Base-by-base conservation (phyloP, 2,888 invertebrate species). In the Cotesia congregata region DNA sequence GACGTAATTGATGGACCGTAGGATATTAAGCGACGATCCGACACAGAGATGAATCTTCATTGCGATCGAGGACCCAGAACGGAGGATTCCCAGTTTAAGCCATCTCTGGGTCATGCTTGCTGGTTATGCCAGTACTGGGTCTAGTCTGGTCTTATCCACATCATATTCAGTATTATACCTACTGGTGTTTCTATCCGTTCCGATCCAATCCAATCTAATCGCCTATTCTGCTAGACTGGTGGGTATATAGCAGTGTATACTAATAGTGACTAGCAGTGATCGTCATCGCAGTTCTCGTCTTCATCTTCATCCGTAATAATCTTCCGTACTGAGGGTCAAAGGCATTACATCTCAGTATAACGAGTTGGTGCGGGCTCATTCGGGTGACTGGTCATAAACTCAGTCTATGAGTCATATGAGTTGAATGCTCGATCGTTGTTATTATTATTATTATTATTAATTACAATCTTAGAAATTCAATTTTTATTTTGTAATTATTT, bases 341-440 rank as follows among this genome's bases (percentile, higher is more conserved):
- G 78, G 77, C 74, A 75, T 64, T 76, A 15, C 67, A 77, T 41
- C 40, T 40, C 9, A 41, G 50, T 9, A 15, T 5, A 17, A 70
- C 60, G 60, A 60, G 41, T 59, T 20, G 59, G 59, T 75, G 76
- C 75, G 80, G 77, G 75, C 77, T 78, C 20, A 41, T 41, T 80
- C 78, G 80, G 79, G 79, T 86, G 83, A 85, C 85, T 85, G 86
- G 86, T 87, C 86, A 86, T 85, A 86, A 83, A 83, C 82, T 81
- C 81, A 84, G 84, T 83, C 84, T 82, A 84, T 87, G 85, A 87
- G 81, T 86, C 86, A 86, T 81, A 30, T 30, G 3, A 30, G 3
- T 30, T 30, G 30, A 30, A 30, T 30, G 30, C 30, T 30, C 30
- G 30, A 30, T 30, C 2, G 30, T 30, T 30, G 2, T 3, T 30